Percentiles rank a stretch among this genome's conserved stretches.
Conservation (phyloP, 2,113 vertebrate genomes). For the Gopherus evgoodei region DNA sequence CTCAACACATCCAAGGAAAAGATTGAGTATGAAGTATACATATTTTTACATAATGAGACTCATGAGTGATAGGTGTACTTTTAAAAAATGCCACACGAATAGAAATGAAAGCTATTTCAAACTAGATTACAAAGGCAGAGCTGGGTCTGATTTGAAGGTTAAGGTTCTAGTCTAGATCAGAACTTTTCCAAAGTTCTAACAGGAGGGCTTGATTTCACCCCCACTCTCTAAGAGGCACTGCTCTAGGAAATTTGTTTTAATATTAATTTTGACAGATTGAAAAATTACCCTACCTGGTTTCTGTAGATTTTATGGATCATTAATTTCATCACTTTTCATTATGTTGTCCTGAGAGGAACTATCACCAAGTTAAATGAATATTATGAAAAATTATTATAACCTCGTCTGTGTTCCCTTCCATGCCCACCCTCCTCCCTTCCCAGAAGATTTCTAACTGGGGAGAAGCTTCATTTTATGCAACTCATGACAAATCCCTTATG, state of each 20-base stretch:
- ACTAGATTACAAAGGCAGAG: neutral
- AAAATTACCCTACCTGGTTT: conserved; percentile 62
- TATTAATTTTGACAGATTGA: conserved; percentile 73
- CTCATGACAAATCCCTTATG: conserved; percentile 6
- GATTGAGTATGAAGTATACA: neutral
- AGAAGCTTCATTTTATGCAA: neutral
- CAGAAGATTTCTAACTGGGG: conserved; percentile 4
- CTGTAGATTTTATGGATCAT: conserved; percentile 69
- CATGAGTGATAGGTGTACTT: neutral
- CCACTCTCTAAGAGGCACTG: neutral
- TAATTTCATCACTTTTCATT: conserved; percentile 72
- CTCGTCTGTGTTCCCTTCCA: conserved; percentile 12
- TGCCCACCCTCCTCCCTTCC: neutral
- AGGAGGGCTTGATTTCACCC: neutral
- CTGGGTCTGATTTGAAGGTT: neutral
- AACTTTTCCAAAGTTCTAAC: conserved; percentile 25
- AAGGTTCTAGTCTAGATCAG: neutral
- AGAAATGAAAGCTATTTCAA: neutral
- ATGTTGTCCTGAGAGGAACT: conserved; percentile 62
- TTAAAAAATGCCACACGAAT: neutral
- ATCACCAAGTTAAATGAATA: conserved; percentile 73
- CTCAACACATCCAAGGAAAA: neutral
- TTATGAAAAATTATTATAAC: conserved; percentile 58
- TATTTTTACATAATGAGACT: neutral
- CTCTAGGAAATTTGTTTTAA: conserved; percentile 59